phyloP scores from a whole-genome alignment of 2,888 invertebrate species.

The Drosophila suboccidentalis region DNA sequence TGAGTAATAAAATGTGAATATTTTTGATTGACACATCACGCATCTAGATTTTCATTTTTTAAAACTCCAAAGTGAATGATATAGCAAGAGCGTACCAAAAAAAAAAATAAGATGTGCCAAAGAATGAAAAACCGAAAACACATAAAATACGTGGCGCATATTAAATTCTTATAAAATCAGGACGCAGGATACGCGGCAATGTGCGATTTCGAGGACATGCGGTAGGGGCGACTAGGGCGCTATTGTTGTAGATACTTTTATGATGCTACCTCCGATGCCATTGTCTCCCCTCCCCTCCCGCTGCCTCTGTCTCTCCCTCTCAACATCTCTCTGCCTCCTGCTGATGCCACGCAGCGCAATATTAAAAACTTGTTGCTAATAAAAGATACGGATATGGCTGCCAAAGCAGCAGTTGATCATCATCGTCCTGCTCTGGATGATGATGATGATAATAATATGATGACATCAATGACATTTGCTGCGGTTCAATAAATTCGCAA shows the following conservation, averaged over 20 bases:
- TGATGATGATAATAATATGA: slow-evolving; percentile 34
- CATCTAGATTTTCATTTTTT: background rate
- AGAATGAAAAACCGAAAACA: slow-evolving; percentile 51
- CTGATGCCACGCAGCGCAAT: slow-evolving; percentile 48
- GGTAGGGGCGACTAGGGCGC: slow-evolving; percentile 54
- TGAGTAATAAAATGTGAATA: background rate
- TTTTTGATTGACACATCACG: background rate
- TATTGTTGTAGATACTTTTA: slow-evolving; percentile 72
- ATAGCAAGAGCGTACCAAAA: slow-evolving; percentile 29
- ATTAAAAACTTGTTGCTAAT: slow-evolving; percentile 82
- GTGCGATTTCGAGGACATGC: slow-evolving; percentile 36
- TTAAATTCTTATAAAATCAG: slow-evolving; percentile 80
- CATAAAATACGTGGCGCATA: slow-evolving; percentile 70
- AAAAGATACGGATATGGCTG: slow-evolving; percentile 62
- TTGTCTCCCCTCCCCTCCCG: slow-evolving; percentile 37
- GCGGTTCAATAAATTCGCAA: slow-evolving; percentile 81
- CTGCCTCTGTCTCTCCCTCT: background rate
- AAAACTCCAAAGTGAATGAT: slow-evolving; percentile 52
- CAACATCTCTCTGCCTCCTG: slow-evolving; percentile 18
- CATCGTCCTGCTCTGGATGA: slow-evolving; percentile 19
- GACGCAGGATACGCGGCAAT: slow-evolving; percentile 46
- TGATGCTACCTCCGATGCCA: slow-evolving; percentile 38
- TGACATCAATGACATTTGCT: slow-evolving; percentile 81
- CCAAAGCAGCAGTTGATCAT: slow-evolving; percentile 41
- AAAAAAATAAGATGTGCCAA: slow-evolving; percentile 26